These are phyloP conservation scores for Furnarius figulus DNA, from an alignment of 2,113 vertebrate genomes.

Conservation along the genomic window DNA sequence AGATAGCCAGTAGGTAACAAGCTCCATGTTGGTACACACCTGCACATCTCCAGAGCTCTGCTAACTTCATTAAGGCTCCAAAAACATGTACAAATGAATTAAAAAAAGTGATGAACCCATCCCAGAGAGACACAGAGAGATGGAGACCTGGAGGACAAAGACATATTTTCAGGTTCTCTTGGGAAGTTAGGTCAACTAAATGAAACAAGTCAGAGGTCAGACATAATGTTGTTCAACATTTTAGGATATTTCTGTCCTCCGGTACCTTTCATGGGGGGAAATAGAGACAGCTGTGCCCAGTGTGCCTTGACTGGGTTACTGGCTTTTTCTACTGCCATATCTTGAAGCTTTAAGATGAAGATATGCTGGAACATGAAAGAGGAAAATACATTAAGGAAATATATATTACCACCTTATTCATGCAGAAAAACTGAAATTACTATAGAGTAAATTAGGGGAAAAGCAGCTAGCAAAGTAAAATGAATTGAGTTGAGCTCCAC, in stretches of 20 bases:
- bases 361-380: not conserved
- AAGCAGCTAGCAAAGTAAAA: not conserved
- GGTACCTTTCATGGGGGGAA: not conserved
- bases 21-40: not conserved
- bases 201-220: not conserved
- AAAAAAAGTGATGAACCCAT: not conserved
- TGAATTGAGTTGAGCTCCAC: not conserved
- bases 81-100: not conserved
- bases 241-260: not conserved
- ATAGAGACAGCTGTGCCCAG: not conserved
- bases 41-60: not conserved
- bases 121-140: not conserved
- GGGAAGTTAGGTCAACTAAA: not conserved
- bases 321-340: not conserved
- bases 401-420: not conserved
- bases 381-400: not conserved
- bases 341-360: not conserved
- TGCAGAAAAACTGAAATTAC: not conserved
- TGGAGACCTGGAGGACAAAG: not conserved
- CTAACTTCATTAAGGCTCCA: not conserved
- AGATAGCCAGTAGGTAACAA: not conserved
- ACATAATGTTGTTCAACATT: not conserved
- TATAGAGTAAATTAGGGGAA: not conserved
- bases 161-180: not conserved
- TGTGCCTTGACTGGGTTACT: not conserved